Conservation (phyloP, 2,113 vertebrate genomes). For the Colinus virginianus region DNA sequence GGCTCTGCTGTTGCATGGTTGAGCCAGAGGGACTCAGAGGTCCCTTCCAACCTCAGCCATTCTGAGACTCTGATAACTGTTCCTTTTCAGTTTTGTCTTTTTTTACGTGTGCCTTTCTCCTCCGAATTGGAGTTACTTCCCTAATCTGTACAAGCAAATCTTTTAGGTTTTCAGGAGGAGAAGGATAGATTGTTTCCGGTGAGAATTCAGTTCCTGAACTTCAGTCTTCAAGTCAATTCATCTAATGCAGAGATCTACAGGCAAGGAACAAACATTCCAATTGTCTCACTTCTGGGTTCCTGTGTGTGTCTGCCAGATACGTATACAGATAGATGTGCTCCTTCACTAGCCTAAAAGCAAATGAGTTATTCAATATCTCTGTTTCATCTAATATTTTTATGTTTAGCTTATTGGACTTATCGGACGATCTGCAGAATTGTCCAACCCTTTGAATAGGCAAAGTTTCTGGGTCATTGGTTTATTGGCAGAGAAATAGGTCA, state of each 20-base stretch:
- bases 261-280: neutral
- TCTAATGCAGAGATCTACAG: neutral
- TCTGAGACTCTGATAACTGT: neutral
- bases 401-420: neutral
- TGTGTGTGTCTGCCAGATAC: neutral
- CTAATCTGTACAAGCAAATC: neutral
- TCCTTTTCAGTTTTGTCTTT: neutral
- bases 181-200: neutral
- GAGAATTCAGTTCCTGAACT: neutral
- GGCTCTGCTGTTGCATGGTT: neutral
- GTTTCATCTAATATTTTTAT: neutral
- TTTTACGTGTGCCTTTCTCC: accelerated
- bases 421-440: neutral
- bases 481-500: neutral
- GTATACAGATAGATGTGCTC: accelerated
- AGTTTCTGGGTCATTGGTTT: neutral
- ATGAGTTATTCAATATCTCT: neutral
- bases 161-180: accelerated
- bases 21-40: neutral
- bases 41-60: neutral
- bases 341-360: neutral
- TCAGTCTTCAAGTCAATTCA: neutral
- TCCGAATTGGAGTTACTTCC: neutral
- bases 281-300: neutral
- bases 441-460: neutral